These are phyloP conservation scores for Eurois occulta DNA, from an alignment of 2,888 invertebrate species.

Conservation along the genomic window DNA sequence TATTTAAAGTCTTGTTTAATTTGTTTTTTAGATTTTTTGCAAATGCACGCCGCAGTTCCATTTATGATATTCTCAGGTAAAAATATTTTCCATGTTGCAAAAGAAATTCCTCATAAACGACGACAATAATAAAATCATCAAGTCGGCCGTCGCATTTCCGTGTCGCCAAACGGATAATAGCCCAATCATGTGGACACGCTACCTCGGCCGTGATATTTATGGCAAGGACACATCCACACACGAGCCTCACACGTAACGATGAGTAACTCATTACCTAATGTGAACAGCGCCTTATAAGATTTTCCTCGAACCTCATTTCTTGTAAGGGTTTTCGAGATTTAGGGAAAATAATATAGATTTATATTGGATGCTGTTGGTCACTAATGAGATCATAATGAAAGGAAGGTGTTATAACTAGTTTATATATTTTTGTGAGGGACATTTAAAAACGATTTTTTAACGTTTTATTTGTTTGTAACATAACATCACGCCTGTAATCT, in stretches of 20 bases:
- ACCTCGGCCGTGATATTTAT: constrained; percentile 28
- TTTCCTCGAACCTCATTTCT: constrained; percentile 29
- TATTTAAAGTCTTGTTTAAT: not conserved
- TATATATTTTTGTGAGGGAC: not conserved
- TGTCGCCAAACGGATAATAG: constrained; percentile 51
- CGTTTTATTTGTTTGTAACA: not conserved
- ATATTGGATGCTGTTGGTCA: not conserved
- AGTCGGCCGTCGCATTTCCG: constrained; percentile 38
- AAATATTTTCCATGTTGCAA: not conserved
- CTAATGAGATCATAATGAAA: not conserved
- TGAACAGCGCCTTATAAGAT: constrained; percentile 36
- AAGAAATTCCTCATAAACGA: constrained; percentile 16
- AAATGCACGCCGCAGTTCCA: not conserved
- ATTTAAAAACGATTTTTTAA: not conserved
- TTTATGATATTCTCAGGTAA: not conserved
- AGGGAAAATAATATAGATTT: not conserved
- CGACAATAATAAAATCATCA: constrained; percentile 44
- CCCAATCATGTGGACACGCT: constrained; percentile 45
- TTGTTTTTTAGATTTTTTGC: too few relatives aligned
- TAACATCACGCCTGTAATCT: too few relatives aligned
- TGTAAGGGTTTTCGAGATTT: constrained; percentile 26
- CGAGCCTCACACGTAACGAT: constrained; percentile 31
- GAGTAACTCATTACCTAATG: constrained; percentile 47
- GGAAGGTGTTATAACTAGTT: not conserved
- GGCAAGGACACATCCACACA: constrained; percentile 32